Percentiles rank a stretch among this genome's conserved stretches.
These are phyloP conservation scores for Halcyon badia DNA, from an alignment of 2,797 vertebrate species.

Conservation along the genomic window DNA sequence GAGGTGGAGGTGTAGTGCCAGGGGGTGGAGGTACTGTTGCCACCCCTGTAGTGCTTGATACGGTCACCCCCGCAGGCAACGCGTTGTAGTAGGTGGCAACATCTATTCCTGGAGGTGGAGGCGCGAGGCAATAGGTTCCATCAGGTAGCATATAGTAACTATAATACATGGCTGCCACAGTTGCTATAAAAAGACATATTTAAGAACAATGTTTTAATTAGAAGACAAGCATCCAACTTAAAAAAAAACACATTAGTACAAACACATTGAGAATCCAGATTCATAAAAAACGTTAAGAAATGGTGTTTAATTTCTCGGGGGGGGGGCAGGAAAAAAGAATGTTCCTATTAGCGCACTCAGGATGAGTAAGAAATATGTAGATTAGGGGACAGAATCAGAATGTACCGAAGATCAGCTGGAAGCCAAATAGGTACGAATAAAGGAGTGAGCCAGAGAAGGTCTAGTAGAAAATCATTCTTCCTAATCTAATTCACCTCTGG, in stretches of 20 bases:
- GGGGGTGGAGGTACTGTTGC: slow-evolving; percentile 82
- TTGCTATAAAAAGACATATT: slow-evolving; percentile 69
- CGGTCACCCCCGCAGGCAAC: slow-evolving; percentile 83
- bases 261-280: background rate
- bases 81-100: slow-evolving; percentile 88
- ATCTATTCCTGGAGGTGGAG: slow-evolving; percentile 92
- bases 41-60: slow-evolving; percentile 76
- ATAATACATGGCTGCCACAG: slow-evolving; percentile 91
- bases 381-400: background rate
- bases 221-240: background rate
- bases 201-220: background rate
- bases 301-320: background rate
- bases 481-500: background rate
- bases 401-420: background rate
- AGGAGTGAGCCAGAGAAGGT: background rate
- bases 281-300: background rate
- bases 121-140: slow-evolving; percentile 93
- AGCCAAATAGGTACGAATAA: background rate
- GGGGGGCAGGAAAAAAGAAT: background rate
- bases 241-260: background rate
- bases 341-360: background rate
- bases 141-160: slow-evolving; percentile 98
- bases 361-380: background rate
- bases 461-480: background rate
- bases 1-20: slow-evolving; percentile 82